These are phyloP conservation scores for Pollenia amentaria DNA, from an alignment of 2,888 invertebrate genomes.

Conservation along the genomic window DNA sequence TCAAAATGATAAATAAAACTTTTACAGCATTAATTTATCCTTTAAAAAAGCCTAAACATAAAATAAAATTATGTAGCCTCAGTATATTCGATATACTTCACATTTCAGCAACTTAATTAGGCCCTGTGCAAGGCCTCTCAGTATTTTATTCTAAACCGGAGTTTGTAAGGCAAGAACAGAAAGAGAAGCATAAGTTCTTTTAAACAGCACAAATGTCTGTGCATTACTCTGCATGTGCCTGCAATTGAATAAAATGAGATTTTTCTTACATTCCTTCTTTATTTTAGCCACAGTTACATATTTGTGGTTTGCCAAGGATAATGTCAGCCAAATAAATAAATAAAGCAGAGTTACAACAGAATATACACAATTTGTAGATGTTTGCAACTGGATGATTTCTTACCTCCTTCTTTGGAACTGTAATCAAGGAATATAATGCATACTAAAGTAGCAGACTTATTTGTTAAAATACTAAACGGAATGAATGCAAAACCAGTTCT, in stretches of 20 bases:
- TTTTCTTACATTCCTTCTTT: constrained; percentile 57
- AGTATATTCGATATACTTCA: too few species aligned
- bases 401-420: not conserved
- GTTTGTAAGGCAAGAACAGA: not conserved
- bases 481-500: not conserved
- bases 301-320: constrained; percentile 75
- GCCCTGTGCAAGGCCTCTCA: too few species aligned
- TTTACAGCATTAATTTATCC: too few species aligned
- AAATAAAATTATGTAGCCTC: too few species aligned
- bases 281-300: constrained; percentile 64
- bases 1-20: too few species aligned
- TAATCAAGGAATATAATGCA: constrained; percentile 58
- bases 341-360: constrained; percentile 41
- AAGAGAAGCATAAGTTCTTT: constrained; percentile 16
- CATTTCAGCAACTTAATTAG: too few species aligned
- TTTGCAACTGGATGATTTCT: constrained; percentile 7
- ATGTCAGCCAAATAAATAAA: constrained; percentile 66
- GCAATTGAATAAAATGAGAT: constrained; percentile 72
- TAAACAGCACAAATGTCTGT: constrained; percentile 29
- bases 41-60: too few species aligned
- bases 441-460: constrained; percentile 53
- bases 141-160: too few species aligned
- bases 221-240: constrained; percentile 23
- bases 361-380: constrained; percentile 28
- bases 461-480: constrained; percentile 41